Evolutionary conservation across 2,888 invertebrate genomes (phyloP), one percentile per base, ranked within the genome.

Genomic region (Aphodius sticticus): DNA sequence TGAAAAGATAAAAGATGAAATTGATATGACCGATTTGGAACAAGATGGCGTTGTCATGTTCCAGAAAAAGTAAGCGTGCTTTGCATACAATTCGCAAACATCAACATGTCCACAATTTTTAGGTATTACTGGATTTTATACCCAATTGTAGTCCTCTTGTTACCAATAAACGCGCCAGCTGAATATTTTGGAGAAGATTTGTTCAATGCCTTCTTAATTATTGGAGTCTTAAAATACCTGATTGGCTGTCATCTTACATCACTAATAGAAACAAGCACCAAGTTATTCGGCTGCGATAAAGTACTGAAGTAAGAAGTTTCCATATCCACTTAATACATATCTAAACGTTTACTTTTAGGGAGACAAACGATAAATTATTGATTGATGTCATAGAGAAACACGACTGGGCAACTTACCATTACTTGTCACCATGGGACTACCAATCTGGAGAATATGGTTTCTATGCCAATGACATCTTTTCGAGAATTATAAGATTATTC

Each of bases 331-430:
- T 70, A 75, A 5, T 7, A 6, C 26, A 16, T 0, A 69, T 76
- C 37, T 7, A 78, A 36, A 26, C 70, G 14, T 69, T 77, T 69
- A 26, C 38, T 78, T 81, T 37, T 38, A 81, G 80, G 14, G 69
- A 78, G 16, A 69, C 72, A 35, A 77, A 75, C 35, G 69, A 75
- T 26, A 79, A 81, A 69, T 77, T 70, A 16, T 89, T 93, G 82
- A 93, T 96, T 7, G 96, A 96, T 87, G 88, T 96, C 76, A 87
- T 96, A 5, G 92, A 92, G 4, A 95, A 94, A 87, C 93, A 93
- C 2, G 94, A 94, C 86, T 96, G 96, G 96, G 93, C 94, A 0
- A 93, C 94, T 81, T 96, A 95, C 86, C 96, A 96, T 86, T 96
- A 96, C 84, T 86, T 95, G 26, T 87, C 95, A 26, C 95, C 96